Conservation (phyloP, 2,888 invertebrate species). For the Thysanoteuthis rhombus region DNA sequence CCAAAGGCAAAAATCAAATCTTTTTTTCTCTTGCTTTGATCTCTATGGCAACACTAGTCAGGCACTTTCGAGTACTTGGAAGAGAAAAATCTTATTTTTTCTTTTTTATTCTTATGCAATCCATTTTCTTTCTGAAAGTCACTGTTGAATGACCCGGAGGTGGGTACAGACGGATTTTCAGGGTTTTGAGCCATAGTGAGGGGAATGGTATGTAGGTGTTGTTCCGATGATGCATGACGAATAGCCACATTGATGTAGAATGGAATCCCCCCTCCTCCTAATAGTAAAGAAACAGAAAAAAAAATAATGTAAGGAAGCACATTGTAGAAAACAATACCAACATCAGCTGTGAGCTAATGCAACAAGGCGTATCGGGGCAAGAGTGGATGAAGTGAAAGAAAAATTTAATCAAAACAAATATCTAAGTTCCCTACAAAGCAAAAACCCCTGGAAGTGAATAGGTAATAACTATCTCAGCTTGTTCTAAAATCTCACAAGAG, state of each 20-base stretch:
- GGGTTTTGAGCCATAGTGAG: background rate
- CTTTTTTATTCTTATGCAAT: background rate
- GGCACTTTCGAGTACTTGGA: background rate
- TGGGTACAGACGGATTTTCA: background rate
- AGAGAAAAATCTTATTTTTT: background rate
- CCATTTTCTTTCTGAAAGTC: background rate
- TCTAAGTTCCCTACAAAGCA: background rate
- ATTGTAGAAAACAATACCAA: background rate
- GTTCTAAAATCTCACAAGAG: background rate
- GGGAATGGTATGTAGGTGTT: background rate
- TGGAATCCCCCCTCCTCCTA: background rate
- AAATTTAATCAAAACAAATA: background rate
- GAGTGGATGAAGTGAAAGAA: background rate
- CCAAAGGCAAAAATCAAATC: background rate
- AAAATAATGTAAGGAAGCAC: background rate
- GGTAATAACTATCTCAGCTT: background rate
- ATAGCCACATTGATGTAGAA: background rate
- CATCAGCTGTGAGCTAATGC: background rate
- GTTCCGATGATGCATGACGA: background rate
- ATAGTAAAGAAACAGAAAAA: background rate
- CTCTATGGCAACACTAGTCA: background rate
- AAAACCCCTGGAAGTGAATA: background rate
- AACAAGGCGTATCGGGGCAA: background rate
- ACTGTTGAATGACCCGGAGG: background rate
- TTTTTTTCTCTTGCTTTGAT: background rate